These are phyloP conservation scores for Pectinophora gossypiella DNA, from an alignment of 1,140 invertebrate species.

Conservation along the genomic window DNA sequence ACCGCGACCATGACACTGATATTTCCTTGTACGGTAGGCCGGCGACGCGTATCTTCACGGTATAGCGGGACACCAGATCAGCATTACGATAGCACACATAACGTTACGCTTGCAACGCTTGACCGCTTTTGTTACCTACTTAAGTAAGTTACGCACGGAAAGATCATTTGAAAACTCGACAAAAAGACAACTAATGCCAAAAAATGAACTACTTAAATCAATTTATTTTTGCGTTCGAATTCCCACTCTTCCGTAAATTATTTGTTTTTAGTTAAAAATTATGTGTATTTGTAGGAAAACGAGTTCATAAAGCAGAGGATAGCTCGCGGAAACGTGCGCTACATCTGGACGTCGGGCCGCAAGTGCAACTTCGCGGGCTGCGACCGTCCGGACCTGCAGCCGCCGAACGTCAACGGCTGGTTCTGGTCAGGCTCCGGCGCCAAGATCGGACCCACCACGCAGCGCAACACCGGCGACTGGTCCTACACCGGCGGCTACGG, in stretches of 20 bases:
- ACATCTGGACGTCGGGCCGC: slow-evolving; percentile 93
- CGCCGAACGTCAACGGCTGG: slow-evolving; percentile 93
- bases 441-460: slow-evolving; percentile 91
- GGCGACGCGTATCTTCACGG: slow-evolving; percentile 7
- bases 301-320: slow-evolving; percentile 93
- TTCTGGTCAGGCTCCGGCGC: slow-evolving; percentile 95
- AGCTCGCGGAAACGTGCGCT: slow-evolving; percentile 82
- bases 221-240: too few species aligned
- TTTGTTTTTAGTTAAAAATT: neutral
- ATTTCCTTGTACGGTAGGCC: slow-evolving; percentile 3
- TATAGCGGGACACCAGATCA: slow-evolving; percentile 2
- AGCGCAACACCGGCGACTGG: slow-evolving; percentile 92
- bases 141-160: too few species aligned
- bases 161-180: too few species aligned
- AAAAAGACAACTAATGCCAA: too few species aligned
- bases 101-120: slow-evolving; percentile 3
- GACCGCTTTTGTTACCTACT: neutral
- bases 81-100: slow-evolving; percentile 5
- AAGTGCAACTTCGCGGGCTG: slow-evolving; percentile 96
- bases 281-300: slow-evolving; percentile 79
- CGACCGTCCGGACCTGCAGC: slow-evolving; percentile 90
- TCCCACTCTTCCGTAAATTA: neutral
- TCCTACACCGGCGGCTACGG: slow-evolving; percentile 90
- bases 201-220: too few species aligned
- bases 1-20: slow-evolving; percentile 18